phyloP scores from a whole-genome alignment of 2,797 vertebrate species.

The Chaunax sp. region DNA sequence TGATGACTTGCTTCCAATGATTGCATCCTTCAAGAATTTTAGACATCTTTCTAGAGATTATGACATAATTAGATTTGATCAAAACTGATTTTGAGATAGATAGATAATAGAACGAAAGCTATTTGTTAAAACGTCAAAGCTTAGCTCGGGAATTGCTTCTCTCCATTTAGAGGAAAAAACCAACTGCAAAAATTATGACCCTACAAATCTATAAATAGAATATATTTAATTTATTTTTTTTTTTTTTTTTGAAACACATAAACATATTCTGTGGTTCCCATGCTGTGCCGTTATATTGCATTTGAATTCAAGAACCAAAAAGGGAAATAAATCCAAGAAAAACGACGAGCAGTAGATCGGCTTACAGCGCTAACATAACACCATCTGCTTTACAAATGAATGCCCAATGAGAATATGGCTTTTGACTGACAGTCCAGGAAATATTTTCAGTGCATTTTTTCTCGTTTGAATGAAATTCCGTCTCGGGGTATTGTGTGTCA shows the following conservation, averaged over 20 bases:
- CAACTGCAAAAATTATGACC: neutral
- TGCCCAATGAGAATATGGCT: slow-evolving; percentile 50
- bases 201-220: neutral
- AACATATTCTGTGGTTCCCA: slow-evolving; percentile 1
- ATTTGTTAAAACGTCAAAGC: neutral
- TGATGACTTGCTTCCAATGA: neutral
- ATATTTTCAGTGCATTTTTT: slow-evolving; percentile 61
- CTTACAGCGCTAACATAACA: slow-evolving; percentile 10
- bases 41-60: neutral
- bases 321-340: slow-evolving; percentile 6
- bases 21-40: neutral
- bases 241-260: too few relatives aligned
- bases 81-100: neutral
- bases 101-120: too few relatives aligned
- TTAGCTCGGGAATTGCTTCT: neutral
- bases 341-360: slow-evolving; percentile 1
- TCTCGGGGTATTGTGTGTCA: slow-evolving; percentile 48
- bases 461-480: slow-evolving; percentile 56
- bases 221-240: neutral
- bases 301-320: slow-evolving; percentile 13
- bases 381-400: slow-evolving; percentile 71
- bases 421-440: slow-evolving; percentile 72
- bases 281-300: neutral
- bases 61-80: neutral
- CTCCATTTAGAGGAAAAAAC: too few relatives aligned